Evolutionary conservation across 2,113 vertebrate species (phyloP), one percentile per base, ranked within the genome.

Genomic region (Seriola aureovittata): DNA sequence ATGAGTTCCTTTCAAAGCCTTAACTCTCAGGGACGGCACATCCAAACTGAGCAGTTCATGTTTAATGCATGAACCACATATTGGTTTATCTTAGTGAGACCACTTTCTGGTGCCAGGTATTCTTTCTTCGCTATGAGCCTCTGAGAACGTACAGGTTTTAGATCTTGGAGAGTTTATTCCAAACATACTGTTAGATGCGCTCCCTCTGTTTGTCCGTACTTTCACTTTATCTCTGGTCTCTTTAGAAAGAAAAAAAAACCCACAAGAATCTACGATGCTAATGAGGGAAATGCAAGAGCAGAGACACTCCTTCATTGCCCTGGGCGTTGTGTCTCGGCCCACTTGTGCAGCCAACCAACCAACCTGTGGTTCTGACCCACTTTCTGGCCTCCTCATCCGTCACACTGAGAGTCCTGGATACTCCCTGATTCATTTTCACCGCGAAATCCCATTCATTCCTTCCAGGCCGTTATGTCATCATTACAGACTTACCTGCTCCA

Each of bases 361-460:
- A 82, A 88, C 89, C 90, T 78, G 90, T 77, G 86, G 88, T 90
- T 90, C 78, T 93, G 91, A 91, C 91, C 92, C 90, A 94, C 91
- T 92, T 94, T 83, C 76, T 52, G 80, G 78, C 80, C 86, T 88
- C 80, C 86, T 88, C 88, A 92, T 93, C 82, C 42, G 77, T 93
- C 92, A 92, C 76, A 63, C 80, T 34, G 62, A 87, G 68, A 80
- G 62, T 81, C 81, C 54, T 3, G 50, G 55, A 80, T 80, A 86
- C 87, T 81, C 88, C 65, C 40, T 42, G 74, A 86, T 93, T 88
- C 73, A 84, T 92, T 92, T 84, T 42, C 40, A 71, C 86, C 55
- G 64, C 48, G 75, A 90, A 29, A 91, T 91, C 83, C 89, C 90
- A 90, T 91, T 93, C 87, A 75, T 85, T 91, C 75, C 90, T 85